phyloP scores from a whole-genome alignment of 1,140 invertebrate species.

The Lepidostoma basale region DNA sequence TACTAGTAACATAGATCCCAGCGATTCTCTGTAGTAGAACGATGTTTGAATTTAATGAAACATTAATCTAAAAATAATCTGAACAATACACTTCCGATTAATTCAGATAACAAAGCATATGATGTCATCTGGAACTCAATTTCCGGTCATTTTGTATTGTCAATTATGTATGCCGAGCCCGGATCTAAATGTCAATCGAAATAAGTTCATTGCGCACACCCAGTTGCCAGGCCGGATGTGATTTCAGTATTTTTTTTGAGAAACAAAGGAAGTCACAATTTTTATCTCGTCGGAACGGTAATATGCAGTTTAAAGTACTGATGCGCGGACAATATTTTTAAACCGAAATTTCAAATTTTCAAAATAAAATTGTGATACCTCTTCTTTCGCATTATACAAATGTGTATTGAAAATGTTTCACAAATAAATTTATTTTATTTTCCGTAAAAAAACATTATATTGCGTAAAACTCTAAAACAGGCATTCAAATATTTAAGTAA shows the following conservation, averaged over 20 bases:
- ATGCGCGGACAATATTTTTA: not conserved
- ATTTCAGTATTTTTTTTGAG: not conserved
- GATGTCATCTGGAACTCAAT: slow-evolving; percentile 25
- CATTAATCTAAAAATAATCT: not conserved
- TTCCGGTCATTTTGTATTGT: slow-evolving; percentile 20
- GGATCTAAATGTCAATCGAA: slow-evolving; percentile 11
- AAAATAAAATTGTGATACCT: too few species aligned
- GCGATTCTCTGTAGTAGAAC: too few species aligned
- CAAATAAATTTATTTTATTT: too few species aligned
- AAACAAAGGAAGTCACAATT: not conserved
- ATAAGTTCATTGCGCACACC: slow-evolving; percentile 3
- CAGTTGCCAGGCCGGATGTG: not conserved
- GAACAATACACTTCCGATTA: slow-evolving; percentile 22
- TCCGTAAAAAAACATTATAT: too few species aligned
- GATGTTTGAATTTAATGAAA: not conserved
- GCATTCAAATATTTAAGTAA: too few species aligned
- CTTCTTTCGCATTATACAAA: too few species aligned
- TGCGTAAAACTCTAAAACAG: too few species aligned
- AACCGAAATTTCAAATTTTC: too few species aligned
- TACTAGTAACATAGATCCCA: too few species aligned
- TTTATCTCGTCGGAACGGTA: not conserved
- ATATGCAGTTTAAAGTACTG: not conserved
- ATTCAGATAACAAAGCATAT: slow-evolving; percentile 15
- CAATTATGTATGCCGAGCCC: slow-evolving; percentile 14
- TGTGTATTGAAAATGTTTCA: too few species aligned